Conservation (phyloP, 2,888 invertebrate genomes). For the Sminthurinus aureus region DNA sequence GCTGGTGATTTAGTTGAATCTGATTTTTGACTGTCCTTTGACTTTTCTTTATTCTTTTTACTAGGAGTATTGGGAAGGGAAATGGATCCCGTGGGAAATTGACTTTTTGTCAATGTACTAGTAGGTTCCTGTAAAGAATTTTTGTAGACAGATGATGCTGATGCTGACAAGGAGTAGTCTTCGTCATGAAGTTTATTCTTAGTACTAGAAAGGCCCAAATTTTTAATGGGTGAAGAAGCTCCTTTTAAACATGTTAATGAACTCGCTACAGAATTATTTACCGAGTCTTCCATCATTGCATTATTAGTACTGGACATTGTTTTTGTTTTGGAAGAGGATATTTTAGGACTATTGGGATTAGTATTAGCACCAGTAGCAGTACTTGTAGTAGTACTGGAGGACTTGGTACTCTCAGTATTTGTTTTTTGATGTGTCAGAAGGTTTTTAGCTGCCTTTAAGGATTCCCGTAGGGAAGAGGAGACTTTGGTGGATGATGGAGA, state of each 20-base stretch:
- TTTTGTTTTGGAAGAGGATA: background rate
- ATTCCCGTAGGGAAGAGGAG: constrained; percentile 30
- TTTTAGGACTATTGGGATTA: background rate
- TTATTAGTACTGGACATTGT: background rate
- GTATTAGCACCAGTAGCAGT: background rate
- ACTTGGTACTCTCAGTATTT: constrained; percentile 25
- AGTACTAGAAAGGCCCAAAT: background rate
- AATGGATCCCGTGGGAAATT: background rate
- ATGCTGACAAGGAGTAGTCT: background rate
- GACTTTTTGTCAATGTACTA: background rate
- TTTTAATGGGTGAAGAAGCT: background rate
- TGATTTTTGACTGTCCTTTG: constrained; percentile 8
- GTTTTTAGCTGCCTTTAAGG: constrained; percentile 44
- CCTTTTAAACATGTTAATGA: background rate
- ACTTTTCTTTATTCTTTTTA: background rate
- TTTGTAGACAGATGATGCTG: background rate
- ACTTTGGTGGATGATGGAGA: constrained; percentile 21
- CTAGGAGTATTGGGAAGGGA: background rate
- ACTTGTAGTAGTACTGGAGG: background rate
- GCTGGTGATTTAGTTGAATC: constrained; percentile 14
- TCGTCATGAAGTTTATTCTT: background rate
- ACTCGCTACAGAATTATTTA: background rate
- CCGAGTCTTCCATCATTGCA: background rate
- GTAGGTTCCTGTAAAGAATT: background rate
- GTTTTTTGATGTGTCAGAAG: constrained; percentile 34